Percentiles rank a stretch among this genome's conserved stretches.
phyloP scores from a whole-genome alignment of 1,140 invertebrate species.

The Conus betulinus region DNA sequence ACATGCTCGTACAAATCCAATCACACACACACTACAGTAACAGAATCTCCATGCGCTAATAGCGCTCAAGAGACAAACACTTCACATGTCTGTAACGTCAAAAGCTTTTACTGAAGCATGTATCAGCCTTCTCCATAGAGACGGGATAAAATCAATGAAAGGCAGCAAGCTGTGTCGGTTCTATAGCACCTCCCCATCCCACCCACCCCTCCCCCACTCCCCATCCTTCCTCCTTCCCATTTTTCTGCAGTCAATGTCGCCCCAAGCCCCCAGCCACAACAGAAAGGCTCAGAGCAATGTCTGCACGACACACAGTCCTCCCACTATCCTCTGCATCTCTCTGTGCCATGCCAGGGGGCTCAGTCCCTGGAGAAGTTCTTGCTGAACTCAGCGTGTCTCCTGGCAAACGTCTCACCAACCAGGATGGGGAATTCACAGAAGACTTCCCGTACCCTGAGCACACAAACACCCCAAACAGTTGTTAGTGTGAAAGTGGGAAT shows the following conservation, averaged over 20 bases:
- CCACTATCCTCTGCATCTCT: background rate
- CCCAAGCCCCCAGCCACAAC: background rate
- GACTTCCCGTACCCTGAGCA: constrained; percentile 90
- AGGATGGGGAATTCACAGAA: constrained; percentile 94
- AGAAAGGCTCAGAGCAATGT: background rate
- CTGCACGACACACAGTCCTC: background rate
- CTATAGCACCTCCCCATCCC: background rate
- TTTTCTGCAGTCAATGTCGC: background rate
- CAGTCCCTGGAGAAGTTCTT: constrained; percentile 31
- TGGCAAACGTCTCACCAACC: constrained; percentile 96
- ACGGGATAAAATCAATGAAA: background rate
- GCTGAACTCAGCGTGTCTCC: constrained; percentile 63
- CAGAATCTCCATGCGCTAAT: too few species aligned
- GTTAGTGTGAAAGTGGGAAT: background rate
- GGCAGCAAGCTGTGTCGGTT: background rate
- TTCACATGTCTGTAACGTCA: background rate
- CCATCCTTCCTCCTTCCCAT: background rate
- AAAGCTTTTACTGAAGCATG: background rate
- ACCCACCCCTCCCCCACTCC: background rate
- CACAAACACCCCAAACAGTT: constrained; percentile 22
- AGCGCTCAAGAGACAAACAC: background rate
- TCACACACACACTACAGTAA: too few species aligned
- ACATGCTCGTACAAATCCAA: too few species aligned
- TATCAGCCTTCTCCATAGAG: background rate
- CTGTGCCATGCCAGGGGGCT: background rate